A percentile compares a stretch with the other conserved stretches of the same genome.
Evolutionary conservation across 2,113 vertebrate genomes (phyloP).

Genomic region (Patagioenas fasciata): DNA sequence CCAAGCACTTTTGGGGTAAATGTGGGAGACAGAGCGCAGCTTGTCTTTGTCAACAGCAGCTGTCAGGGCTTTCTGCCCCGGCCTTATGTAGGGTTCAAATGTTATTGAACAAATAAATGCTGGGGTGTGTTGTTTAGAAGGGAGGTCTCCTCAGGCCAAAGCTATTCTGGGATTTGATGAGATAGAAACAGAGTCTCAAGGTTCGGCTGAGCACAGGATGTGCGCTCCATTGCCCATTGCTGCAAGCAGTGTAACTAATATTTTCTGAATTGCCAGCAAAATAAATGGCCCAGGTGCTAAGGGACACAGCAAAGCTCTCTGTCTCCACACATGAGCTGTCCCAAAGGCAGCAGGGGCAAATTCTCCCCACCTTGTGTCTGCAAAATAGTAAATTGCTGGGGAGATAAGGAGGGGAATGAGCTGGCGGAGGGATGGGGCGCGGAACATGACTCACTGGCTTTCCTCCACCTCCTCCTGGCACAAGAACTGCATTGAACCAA

Average conservation of each 20-base stretch:
- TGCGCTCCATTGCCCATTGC: neutral
- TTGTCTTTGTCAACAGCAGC: neutral
- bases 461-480: neutral
- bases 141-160: neutral
- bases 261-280: neutral
- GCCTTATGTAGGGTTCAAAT: accelerated
- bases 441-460: conserved; percentile 27
- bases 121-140: neutral
- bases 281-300: neutral
- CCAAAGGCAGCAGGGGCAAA: neutral
- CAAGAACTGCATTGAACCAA: neutral
- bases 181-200: neutral
- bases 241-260: accelerated
- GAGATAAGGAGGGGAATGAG: conserved; percentile 14
- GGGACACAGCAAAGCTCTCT: neutral
- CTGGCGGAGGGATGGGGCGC: neutral
- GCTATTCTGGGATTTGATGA: neutral
- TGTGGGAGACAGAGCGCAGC: neutral
- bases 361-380: neutral
- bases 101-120: neutral
- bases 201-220: neutral
- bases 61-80: neutral
- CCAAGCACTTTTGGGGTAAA: neutral
- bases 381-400: conserved; percentile 6
- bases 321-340: neutral